Evolutionary conservation across 1,140 invertebrate genomes (phyloP).

Genomic region (Bombus waltoni): DNA sequence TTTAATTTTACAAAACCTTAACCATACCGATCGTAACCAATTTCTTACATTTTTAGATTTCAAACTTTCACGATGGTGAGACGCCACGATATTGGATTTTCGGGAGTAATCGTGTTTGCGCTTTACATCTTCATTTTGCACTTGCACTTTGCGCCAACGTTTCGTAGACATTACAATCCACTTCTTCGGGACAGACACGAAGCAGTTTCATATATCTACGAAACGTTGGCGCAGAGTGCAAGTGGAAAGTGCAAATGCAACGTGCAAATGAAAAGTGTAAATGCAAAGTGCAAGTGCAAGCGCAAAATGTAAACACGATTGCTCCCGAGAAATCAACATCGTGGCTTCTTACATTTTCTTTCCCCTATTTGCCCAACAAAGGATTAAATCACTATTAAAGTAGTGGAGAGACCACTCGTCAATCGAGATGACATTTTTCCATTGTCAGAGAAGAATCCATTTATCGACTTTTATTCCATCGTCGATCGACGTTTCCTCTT

Average conservation of each 20-base stretch:
- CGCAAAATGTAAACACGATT: neutral
- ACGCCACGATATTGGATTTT: too few species aligned
- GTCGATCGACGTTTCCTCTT: neutral
- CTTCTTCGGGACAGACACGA: too few species aligned
- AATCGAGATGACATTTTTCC: neutral
- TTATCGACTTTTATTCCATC: neutral
- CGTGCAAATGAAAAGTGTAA: too few species aligned
- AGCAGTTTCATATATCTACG: too few species aligned
- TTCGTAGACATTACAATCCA: too few species aligned
- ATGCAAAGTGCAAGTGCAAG: neutral
- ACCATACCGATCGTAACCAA: neutral
- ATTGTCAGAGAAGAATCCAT: neutral
- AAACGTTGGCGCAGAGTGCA: too few species aligned
- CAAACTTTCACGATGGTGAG: too few species aligned
- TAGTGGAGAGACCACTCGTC: too few species aligned
- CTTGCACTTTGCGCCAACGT: too few species aligned
- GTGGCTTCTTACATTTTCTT: neutral
- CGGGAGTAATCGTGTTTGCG: too few species aligned
- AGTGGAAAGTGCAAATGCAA: too few species aligned
- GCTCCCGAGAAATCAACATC: neutral
- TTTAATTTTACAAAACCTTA: neutral
- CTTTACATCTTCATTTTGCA: too few species aligned
- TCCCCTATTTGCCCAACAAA: neutral
- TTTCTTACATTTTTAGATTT: neutral
- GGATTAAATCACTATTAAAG: neutral